phyloP scores from a whole-genome alignment of 2,797 vertebrate genomes.

The Silurus lanzhouensis region DNA sequence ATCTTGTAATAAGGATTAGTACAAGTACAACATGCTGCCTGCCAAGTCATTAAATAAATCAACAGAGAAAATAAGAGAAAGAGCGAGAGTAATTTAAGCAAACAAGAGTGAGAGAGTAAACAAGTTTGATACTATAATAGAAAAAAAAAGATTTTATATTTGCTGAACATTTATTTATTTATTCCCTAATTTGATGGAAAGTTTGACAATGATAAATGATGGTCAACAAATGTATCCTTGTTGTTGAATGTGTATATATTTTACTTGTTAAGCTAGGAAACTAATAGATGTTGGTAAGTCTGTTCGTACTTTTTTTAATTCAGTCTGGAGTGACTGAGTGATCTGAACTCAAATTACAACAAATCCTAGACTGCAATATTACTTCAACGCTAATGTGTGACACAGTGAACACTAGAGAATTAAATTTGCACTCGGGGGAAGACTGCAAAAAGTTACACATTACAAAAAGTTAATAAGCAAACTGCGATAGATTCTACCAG shows the following conservation, averaged over 20 bases:
- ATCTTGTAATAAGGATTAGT: not conserved
- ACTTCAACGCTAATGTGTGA: not conserved
- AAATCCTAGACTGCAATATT: not conserved
- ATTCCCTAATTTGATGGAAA: not conserved
- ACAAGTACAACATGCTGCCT: not conserved
- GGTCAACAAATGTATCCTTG: no score
- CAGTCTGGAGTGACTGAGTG: no score
- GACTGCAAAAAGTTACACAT: not conserved
- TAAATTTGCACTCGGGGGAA: not conserved
- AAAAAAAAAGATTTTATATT: not conserved
- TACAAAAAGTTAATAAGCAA: not conserved
- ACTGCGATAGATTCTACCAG: not conserved
- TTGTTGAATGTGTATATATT: not conserved
- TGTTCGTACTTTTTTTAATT: not conserved
- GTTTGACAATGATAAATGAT: not conserved
- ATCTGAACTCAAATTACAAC: not conserved
- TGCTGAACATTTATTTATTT: not conserved
- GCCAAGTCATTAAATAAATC: not conserved
- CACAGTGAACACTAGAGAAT: not conserved
- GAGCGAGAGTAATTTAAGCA: not conserved
- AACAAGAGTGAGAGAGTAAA: not conserved
- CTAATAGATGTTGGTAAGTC: not conserved
- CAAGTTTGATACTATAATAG: not conserved
- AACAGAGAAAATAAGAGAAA: not conserved
- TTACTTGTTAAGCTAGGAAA: not conserved